These are phyloP conservation scores for Plectropomus leopardus DNA, from an alignment of 2,113 vertebrate species.

Conservation along the genomic window DNA sequence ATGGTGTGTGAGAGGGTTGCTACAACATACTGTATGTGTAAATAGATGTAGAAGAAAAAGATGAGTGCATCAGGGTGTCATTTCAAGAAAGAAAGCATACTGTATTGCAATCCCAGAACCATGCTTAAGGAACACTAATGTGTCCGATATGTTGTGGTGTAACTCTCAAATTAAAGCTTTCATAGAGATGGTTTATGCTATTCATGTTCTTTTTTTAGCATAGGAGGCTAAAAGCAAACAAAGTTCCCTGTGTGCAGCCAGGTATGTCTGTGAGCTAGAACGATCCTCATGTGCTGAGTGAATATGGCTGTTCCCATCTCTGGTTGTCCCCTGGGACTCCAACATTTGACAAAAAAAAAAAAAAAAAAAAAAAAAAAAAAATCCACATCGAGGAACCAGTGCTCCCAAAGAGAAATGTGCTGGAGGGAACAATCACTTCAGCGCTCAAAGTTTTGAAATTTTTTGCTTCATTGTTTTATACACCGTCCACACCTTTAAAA, in stretches of 20 bases:
- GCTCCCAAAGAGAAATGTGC: conserved; percentile 76
- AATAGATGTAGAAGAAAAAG: conserved; percentile 50
- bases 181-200: conserved; percentile 59
- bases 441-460: conserved; percentile 67
- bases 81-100: conserved; percentile 73
- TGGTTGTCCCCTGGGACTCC: conserved; percentile 55
- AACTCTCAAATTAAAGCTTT: conserved; percentile 83
- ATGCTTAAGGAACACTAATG: conserved; percentile 78
- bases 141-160: conserved; percentile 72
- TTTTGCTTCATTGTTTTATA: conserved; percentile 82
- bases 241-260: conserved; percentile 52
- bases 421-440: conserved; percentile 75
- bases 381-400: conserved; percentile 51
- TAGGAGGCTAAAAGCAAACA: conserved; percentile 69
- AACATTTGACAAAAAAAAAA: conserved; percentile 42
- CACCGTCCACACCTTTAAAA: conserved; percentile 73
- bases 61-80: conserved; percentile 70
- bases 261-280: conserved; percentile 65
- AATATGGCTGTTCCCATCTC: conserved; percentile 77
- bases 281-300: conserved; percentile 68
- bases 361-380: conserved; percentile 27
- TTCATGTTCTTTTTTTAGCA: conserved; percentile 62
- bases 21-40: conserved; percentile 75
- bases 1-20: conserved; percentile 60
- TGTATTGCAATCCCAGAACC: conserved; percentile 79